A percentile compares a stretch with the other conserved stretches of the same genome.
Conservation (phyloP, 1,140 invertebrate species). For the Drosophila prosaltans region DNA sequence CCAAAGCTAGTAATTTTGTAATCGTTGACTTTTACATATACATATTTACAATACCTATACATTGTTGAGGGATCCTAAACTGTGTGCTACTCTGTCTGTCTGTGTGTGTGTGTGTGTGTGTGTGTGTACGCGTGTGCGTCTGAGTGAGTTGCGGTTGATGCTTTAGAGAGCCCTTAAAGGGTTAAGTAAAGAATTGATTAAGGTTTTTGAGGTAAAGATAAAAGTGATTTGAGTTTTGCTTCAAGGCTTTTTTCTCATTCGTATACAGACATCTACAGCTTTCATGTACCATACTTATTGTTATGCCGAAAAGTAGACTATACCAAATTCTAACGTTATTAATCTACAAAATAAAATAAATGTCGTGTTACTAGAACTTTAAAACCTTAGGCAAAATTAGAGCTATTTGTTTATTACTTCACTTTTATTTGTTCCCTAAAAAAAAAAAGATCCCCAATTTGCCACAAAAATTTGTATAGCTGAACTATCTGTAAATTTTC, state of each 20-base stretch:
- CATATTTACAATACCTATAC: background rate
- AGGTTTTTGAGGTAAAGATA: conserved; percentile 15
- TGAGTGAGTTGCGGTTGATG: conserved; percentile 6
- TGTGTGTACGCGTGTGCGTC: background rate
- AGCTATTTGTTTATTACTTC: too few species aligned
- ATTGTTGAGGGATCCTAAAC: background rate
- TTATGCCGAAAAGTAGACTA: conserved; percentile 6
- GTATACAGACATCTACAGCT: background rate
- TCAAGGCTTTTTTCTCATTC: too few species aligned
- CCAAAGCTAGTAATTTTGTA: conserved; percentile 47
- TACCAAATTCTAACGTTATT: too few species aligned
- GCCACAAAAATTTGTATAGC: too few species aligned
- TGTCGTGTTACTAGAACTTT: too few species aligned
- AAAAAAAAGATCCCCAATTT: too few species aligned
- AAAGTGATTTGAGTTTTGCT: background rate
- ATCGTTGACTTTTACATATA: conserved; percentile 36
- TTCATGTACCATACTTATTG: background rate
- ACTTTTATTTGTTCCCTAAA: too few species aligned
- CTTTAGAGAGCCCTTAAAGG: conserved; percentile 8
- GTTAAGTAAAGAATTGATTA: conserved; percentile 17
- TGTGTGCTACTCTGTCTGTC: background rate
- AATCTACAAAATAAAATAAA: too few species aligned
- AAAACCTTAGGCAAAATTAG: too few species aligned
- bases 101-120: conserved; percentile 8
- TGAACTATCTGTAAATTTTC: background rate